A percentile compares a stretch with the other conserved stretches of the same genome.
Evolutionary conservation across 2,888 invertebrate genomes (phyloP).

Genomic region (Thelaira solivaga): DNA sequence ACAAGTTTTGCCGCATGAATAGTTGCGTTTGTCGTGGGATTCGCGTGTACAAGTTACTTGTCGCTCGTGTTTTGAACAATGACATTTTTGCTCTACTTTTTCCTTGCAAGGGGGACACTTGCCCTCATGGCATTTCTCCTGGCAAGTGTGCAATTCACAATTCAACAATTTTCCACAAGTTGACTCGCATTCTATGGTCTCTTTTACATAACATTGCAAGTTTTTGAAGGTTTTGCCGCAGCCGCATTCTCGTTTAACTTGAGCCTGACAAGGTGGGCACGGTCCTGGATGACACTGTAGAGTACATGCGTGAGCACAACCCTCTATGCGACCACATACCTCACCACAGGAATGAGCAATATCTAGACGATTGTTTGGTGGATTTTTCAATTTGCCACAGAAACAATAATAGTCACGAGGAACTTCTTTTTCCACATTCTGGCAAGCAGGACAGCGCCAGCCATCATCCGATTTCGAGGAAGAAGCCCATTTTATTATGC

Average conservation of each 20-base stretch:
- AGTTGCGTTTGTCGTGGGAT: slow-evolving; percentile 77
- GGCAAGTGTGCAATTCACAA: slow-evolving; percentile 88
- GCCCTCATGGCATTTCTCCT: slow-evolving; percentile 86
- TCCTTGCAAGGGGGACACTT: slow-evolving; percentile 85
- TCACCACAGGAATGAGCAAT: slow-evolving; percentile 96
- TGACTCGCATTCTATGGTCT: slow-evolving; percentile 85
- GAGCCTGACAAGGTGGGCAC: slow-evolving; percentile 91
- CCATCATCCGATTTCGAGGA: slow-evolving; percentile 87
- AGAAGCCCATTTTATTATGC: slow-evolving; percentile 94
- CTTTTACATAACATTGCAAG: slow-evolving; percentile 85
- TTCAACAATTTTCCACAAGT: slow-evolving; percentile 85
- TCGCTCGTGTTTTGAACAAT: slow-evolving; percentile 82
- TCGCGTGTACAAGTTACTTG: slow-evolving; percentile 82
- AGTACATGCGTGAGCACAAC: slow-evolving; percentile 84
- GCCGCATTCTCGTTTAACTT: slow-evolving; percentile 84
- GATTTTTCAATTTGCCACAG: slow-evolving; percentile 88
- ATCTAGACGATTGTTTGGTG: slow-evolving; percentile 85
- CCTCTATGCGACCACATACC: slow-evolving; percentile 82
- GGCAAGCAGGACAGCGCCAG: slow-evolving; percentile 98
- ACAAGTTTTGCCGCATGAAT: slow-evolving; percentile 82
- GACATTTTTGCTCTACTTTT: slow-evolving; percentile 83
- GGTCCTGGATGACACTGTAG: slow-evolving; percentile 96
- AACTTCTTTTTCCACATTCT: slow-evolving; percentile 85
- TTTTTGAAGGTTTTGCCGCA: slow-evolving; percentile 85
- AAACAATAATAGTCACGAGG: slow-evolving; percentile 93